phyloP scores from a whole-genome alignment of 92 coral and sea anemone species.

The Epizoanthus stellaris region DNA sequence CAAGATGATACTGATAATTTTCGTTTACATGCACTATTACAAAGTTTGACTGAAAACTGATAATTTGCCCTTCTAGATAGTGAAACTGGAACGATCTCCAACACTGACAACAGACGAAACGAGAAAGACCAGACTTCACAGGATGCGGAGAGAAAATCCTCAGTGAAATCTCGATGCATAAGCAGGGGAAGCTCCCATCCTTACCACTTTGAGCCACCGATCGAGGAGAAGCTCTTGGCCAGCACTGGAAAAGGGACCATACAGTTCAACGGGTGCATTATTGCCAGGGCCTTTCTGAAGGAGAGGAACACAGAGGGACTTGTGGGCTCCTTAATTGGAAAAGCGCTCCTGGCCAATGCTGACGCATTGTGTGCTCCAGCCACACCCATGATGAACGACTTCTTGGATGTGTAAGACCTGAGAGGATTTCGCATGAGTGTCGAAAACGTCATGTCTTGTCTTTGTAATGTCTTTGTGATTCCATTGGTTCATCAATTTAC shows the following conservation, averaged over 20 bases:
- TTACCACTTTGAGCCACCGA: conserved; percentile 68
- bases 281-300: conserved; percentile 90
- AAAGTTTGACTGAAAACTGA: neutral
- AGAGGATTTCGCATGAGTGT: neutral
- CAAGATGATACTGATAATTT: no score
- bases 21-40: no score
- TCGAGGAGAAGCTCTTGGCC: conserved; percentile 70
- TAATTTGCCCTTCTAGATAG: conserved; percentile 5
- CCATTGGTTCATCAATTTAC: no score
- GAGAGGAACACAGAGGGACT: conserved; percentile 90
- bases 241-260: conserved; percentile 81
- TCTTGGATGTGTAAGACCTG: conserved; percentile 91
- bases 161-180: conserved; percentile 66
- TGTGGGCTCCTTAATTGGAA: conserved; percentile 85
- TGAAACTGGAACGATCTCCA: conserved; percentile 13
- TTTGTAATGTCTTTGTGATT: no score
- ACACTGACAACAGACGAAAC: conserved; percentile 48
- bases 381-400: conserved; percentile 90
- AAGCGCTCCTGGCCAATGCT: conserved; percentile 89
- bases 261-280: conserved; percentile 89
- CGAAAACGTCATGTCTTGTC: no score
- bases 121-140: conserved; percentile 49
- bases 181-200: conserved; percentile 81
- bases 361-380: conserved; percentile 98
- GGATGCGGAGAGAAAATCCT: conserved; percentile 48